Percentiles rank a stretch among this genome's conserved stretches.
Evolutionary conservation across 2,797 vertebrate genomes (phyloP).

Genomic region (Brotula barbata): DNA sequence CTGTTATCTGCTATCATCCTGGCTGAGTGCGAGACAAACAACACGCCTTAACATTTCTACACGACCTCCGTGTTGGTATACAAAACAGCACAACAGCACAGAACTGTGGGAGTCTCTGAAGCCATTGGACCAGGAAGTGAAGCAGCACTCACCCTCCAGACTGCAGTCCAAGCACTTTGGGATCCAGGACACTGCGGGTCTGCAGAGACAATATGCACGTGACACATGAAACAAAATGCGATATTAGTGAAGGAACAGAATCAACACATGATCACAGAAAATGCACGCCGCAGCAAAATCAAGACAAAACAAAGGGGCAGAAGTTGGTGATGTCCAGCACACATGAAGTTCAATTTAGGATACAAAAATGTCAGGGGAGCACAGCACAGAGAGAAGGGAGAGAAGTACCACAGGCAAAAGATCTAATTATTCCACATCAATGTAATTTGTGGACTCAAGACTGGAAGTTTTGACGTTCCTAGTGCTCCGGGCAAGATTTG

Average conservation of each 20-base stretch:
- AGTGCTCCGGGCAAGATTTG: conserved; percentile 64
- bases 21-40: conserved; percentile 18
- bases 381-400: conserved; percentile 39
- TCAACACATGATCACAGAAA: neutral
- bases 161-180: conserved; percentile 87
- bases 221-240: conserved; percentile 43
- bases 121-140: conserved; percentile 39
- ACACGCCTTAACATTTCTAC: conserved; percentile 21
- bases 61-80: conserved; percentile 7
- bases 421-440: conserved; percentile 70
- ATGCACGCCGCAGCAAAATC: conserved; percentile 24
- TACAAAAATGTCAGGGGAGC: conserved; percentile 47
- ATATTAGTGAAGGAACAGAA: conserved; percentile 38
- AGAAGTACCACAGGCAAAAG: conserved; percentile 60
- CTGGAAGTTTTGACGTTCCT: conserved; percentile 62
- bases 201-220: conserved; percentile 77
- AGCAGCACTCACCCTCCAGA: conserved; percentile 87
- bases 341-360: conserved; percentile 42
- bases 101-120: conserved; percentile 41
- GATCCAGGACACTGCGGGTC: conserved; percentile 86
- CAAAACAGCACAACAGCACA: conserved; percentile 35
- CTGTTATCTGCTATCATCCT: neutral
- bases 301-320: conserved; percentile 24
- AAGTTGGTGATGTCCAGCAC: conserved; percentile 27
- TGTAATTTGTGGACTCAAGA: conserved; percentile 72